phyloP scores from a whole-genome alignment of 2,797 vertebrate genomes.

The Crypturellus tataupa region DNA sequence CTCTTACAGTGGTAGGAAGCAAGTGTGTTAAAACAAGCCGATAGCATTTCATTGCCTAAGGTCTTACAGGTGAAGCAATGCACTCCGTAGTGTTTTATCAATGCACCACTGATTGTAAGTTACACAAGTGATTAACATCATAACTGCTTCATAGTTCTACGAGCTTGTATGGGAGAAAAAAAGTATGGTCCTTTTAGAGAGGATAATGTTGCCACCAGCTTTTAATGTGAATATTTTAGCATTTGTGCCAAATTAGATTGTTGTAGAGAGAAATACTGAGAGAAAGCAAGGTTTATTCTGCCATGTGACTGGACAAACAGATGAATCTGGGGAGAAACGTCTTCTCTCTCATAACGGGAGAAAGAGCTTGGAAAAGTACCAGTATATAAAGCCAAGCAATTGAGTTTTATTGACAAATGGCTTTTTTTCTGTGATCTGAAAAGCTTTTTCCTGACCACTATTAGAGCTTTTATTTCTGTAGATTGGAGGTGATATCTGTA shows the following conservation, averaged over 20 bases:
- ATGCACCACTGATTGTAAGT: neutral
- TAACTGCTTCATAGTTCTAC: neutral
- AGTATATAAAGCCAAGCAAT: neutral
- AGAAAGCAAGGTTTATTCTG: neutral
- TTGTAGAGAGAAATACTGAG: neutral
- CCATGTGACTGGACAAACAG: neutral
- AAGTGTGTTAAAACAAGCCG: neutral
- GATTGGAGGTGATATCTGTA: neutral
- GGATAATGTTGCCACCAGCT: neutral
- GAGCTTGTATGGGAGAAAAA: neutral
- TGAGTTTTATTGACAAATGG: neutral
- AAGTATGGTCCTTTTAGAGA: neutral
- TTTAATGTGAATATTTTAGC: neutral
- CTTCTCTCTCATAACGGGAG: neutral
- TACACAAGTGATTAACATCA: neutral
- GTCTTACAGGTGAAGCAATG: neutral
- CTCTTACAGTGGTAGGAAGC: constrained; percentile 21
- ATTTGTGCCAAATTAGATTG: neutral
- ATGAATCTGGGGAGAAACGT: neutral
- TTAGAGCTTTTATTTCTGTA: neutral
- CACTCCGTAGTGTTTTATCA: neutral
- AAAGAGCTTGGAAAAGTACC: neutral
- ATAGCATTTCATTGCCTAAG: neutral
- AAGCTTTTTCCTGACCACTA: neutral
- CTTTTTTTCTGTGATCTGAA: neutral